phyloP scores from a whole-genome alignment of 2,797 vertebrate genomes.

The Sarcoramphus papa region DNA sequence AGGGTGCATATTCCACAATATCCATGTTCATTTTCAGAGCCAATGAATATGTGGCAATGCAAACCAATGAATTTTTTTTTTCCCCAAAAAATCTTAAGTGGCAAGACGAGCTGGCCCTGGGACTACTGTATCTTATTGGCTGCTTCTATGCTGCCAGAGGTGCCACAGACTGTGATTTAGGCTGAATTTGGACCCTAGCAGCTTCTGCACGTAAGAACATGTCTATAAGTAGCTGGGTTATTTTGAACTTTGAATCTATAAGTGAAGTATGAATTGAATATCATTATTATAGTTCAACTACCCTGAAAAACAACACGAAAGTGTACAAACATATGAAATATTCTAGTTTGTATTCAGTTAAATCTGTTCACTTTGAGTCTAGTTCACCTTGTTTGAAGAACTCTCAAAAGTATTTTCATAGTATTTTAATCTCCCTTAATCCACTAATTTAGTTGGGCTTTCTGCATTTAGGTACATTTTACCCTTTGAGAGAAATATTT shows the following conservation, averaged over 20 bases:
- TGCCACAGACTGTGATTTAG: neutral
- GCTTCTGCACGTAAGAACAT: neutral
- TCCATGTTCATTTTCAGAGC: neutral
- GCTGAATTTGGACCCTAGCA: neutral
- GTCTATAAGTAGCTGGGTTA: neutral
- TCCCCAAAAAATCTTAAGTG: accelerated
- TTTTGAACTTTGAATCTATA: neutral
- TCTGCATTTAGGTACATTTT: neutral
- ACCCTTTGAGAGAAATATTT: neutral
- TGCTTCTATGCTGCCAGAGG: neutral
- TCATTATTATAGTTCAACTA: neutral
- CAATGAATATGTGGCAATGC: neutral
- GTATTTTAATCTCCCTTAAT: neutral
- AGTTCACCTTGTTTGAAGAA: neutral
- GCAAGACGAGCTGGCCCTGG: neutral
- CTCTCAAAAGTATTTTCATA: neutral
- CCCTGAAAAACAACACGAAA: neutral
- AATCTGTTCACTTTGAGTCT: neutral
- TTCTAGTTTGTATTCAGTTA: neutral
- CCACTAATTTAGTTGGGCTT: neutral
- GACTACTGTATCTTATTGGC: neutral
- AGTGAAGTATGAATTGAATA: neutral
- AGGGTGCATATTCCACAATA: neutral
- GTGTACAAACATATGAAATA: neutral
- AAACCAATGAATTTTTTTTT: neutral